Percentiles rank a stretch among this genome's conserved stretches.
These are phyloP conservation scores for Halcyon smyrnensis DNA, from an alignment of 2,797 vertebrate species.

Conservation along the genomic window DNA sequence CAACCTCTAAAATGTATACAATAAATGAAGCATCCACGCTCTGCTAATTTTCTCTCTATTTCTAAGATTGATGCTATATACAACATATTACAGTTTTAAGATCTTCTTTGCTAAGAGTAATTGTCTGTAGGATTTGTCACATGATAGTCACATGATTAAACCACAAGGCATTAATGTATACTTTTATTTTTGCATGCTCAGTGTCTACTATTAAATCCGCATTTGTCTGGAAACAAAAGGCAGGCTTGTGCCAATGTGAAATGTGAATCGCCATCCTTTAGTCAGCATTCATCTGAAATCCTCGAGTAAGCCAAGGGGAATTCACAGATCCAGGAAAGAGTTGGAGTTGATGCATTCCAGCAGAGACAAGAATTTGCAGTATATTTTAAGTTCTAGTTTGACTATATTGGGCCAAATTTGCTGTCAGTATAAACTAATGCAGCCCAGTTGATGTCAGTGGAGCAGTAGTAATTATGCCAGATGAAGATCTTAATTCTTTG, in stretches of 20 bases:
- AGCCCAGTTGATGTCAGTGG: background rate
- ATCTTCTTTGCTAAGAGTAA: background rate
- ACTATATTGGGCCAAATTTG: background rate
- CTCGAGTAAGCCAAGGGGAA: background rate
- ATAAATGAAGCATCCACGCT: background rate
- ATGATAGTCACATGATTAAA: background rate
- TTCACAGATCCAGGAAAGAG: background rate
- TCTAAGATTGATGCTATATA: background rate
- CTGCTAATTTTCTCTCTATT: background rate
- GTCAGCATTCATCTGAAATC: background rate
- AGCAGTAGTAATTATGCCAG: background rate
- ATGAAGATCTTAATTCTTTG: background rate
- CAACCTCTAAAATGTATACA: background rate
- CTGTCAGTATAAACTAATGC: background rate
- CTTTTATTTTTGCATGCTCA: background rate
- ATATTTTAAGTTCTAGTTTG: background rate
- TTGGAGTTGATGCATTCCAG: background rate
- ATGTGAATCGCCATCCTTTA: background rate
- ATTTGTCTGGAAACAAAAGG: constrained; percentile 16
- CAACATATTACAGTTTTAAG: background rate
- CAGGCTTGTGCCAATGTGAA: background rate
- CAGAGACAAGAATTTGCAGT: background rate
- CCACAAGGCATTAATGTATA: background rate
- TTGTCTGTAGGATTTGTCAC: background rate
- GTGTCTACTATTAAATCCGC: background rate